Base-by-base conservation (phyloP, 2,113 vertebrate species). In the Blennius ocellaris region DNA sequence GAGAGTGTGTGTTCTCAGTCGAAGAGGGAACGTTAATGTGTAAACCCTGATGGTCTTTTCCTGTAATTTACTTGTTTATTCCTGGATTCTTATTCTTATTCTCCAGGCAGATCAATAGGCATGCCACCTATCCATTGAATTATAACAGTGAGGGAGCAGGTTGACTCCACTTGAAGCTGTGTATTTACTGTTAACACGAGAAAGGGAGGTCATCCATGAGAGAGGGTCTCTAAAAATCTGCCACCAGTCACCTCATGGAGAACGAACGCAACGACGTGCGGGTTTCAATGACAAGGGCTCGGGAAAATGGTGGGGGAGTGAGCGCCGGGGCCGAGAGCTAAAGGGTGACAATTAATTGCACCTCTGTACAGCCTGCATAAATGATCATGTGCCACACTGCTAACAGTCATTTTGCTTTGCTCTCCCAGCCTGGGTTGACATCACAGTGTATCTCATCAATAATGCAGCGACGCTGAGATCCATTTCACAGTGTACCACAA, bases 371-470 rank as follows among this genome's bases (percentile, higher is more conserved):
- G 86, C 83, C 43, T 80, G 82, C 85, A 88, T 90, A 89, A 89
- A 87, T 79, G 85, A 89, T 84, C 76, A 66, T 43, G 84, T 84
- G 87, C 57, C 86, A 83, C 36, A 50, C 71, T 78, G 87, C 90
- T 86, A 84, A 88, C 82, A 89, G 87, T 87, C 90, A 89, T 86
- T 89, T 89, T 90, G 89, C 85, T 92, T 15, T 59, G 89, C 91
- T 90, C 69, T 85, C 88, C 90, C 87, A 79, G 87, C 87, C 87
- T 88, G 85, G 77, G 88, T 39, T 91, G 88, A 91, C 90, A 89
- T 92, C 87, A 90, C 87, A 85, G 84, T 88, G 90, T 58, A 87
- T 83, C 87, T 92, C 90, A 92, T 92, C 89, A 89, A 92, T 92
- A 92, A 92, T 92, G 91, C 91, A 92, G 15, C 58, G 30, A 72